Percentiles rank a stretch among this genome's conserved stretches.
phyloP scores from a whole-genome alignment of 2,888 invertebrate species.

The Glaucopsyche alexis region DNA sequence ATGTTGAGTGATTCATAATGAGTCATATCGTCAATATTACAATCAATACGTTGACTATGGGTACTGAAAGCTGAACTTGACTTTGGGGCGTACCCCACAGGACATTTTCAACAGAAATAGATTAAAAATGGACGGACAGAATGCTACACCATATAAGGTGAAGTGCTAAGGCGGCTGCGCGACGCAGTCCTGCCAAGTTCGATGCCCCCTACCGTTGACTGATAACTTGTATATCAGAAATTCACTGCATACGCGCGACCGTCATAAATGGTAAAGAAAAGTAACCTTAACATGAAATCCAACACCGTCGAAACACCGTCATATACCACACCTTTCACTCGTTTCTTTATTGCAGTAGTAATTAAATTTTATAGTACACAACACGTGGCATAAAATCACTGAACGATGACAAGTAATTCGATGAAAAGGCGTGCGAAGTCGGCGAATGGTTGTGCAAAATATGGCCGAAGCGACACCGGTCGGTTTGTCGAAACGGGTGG shows the following conservation, averaged over 20 bases:
- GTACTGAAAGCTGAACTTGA: constrained; percentile 49
- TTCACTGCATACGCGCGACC: constrained; percentile 39
- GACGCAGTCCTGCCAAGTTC: constrained; percentile 70
- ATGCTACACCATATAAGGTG: constrained; percentile 72
- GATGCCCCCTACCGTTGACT: constrained; percentile 64
- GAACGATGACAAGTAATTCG: constrained; percentile 73
- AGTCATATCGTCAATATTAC: neutral
- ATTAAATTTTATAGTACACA: constrained; percentile 50
- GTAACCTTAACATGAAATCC: constrained; percentile 76
- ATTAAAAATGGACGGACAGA: constrained; percentile 59
- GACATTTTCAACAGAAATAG: constrained; percentile 58
- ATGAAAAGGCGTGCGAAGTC: constrained; percentile 76
- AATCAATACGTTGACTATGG: neutral
- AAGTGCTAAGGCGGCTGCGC: constrained; percentile 74
- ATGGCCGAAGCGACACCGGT: constrained; percentile 76
- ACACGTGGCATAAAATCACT: constrained; percentile 79
- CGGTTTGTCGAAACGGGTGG: constrained; percentile 51
- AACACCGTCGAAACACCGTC: constrained; percentile 58
- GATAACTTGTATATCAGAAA: constrained; percentile 49
- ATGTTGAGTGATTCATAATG: neutral
- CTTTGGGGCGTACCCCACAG: constrained; percentile 47
- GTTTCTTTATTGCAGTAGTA: constrained; percentile 36
- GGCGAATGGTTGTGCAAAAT: constrained; percentile 71
- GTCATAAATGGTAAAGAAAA: constrained; percentile 75
- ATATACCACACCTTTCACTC: constrained; percentile 30